These are phyloP conservation scores for Taeniopygia guttata DNA, from an alignment of 2,797 vertebrate species.

Conservation along the genomic window DNA sequence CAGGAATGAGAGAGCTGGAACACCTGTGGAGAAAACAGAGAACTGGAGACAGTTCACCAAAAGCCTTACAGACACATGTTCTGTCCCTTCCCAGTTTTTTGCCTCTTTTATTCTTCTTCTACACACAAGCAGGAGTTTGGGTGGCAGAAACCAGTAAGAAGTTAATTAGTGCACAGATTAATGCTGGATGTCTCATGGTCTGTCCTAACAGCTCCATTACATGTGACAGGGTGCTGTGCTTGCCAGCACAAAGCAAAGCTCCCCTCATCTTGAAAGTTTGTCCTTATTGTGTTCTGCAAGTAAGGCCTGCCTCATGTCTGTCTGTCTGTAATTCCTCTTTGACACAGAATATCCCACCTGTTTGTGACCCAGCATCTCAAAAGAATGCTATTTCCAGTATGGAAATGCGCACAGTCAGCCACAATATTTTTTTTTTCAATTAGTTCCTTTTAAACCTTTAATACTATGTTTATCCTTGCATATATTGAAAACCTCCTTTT, in stretches of 20 bases:
- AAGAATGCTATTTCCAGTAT: neutral
- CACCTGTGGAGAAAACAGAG: neutral
- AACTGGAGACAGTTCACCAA: neutral
- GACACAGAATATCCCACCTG: neutral
- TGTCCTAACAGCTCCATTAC: neutral
- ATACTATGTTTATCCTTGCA: neutral
- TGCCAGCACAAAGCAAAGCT: neutral
- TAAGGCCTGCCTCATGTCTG: neutral
- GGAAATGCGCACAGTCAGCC: neutral
- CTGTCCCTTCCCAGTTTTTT: neutral
- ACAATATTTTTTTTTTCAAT: neutral
- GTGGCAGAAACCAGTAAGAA: neutral
- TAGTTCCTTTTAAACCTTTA: neutral
- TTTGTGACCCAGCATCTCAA: neutral
- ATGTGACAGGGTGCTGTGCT: accelerated
- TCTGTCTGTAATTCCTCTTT: neutral
- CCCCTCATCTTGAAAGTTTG: neutral
- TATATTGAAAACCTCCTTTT: neutral
- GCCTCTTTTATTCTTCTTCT: neutral
- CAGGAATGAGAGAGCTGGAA: neutral
- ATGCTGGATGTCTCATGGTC: neutral
- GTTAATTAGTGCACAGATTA: neutral
- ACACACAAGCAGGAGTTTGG: neutral
- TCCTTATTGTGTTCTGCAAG: neutral
- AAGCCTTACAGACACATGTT: neutral